Evolutionary conservation across 2,888 invertebrate genomes (phyloP).

Genomic region (Drosophila eohydei): DNA sequence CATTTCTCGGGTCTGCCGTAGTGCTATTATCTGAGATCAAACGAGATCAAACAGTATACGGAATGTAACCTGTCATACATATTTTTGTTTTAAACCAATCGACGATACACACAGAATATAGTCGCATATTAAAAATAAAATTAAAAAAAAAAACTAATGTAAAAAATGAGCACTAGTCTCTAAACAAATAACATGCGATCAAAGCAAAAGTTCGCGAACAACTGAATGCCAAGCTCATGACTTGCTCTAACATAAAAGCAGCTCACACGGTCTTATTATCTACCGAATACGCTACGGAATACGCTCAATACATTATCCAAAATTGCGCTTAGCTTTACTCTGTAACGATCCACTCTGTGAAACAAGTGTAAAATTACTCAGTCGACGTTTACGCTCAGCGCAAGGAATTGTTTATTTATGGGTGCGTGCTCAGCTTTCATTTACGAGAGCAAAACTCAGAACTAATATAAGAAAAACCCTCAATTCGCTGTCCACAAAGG

Average conservation of each 20-base stretch:
- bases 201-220: neutral
- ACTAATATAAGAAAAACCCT: too few species aligned
- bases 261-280: neutral
- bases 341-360: neutral
- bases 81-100: slow-evolving; percentile 12
- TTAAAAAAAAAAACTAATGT: neutral
- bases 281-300: too few species aligned
- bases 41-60: neutral
- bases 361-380: neutral
- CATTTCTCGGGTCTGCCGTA: slow-evolving; percentile 36
- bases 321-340: neutral
- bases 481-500: neutral
- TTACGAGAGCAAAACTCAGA: too few species aligned
- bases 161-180: neutral
- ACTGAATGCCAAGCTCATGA: neutral
- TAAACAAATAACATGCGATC: neutral
- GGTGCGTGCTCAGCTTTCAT: neutral
- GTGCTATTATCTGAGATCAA: slow-evolving; percentile 11
- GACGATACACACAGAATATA: neutral
- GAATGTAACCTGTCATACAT: neutral
- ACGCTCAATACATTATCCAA: neutral
- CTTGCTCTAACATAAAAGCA: neutral
- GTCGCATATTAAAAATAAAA: neutral
- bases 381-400: neutral
- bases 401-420: neutral